phyloP scores from a whole-genome alignment of 2,113 vertebrate species.

The Gambusia affinis region DNA sequence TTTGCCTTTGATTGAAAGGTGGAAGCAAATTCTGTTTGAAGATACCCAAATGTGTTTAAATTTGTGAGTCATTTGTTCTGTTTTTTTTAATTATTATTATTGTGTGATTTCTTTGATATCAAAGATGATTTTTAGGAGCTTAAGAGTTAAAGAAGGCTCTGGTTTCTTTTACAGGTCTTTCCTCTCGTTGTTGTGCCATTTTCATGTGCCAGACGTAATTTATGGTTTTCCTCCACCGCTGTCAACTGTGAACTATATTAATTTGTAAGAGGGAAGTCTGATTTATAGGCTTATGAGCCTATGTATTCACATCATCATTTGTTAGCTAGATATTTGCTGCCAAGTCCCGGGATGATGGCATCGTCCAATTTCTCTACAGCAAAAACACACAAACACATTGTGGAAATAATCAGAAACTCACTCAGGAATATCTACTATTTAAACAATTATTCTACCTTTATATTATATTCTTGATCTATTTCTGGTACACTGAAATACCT shows the following conservation, averaged over 20 bases:
- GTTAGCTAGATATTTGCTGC: slow-evolving; percentile 73
- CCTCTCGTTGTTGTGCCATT: slow-evolving; percentile 47
- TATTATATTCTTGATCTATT: not conserved
- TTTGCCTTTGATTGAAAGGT: not conserved
- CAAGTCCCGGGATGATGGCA: slow-evolving; percentile 58
- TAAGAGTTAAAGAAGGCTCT: not conserved
- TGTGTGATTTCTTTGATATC: not conserved
- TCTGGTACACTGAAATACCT: not conserved
- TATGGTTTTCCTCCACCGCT: slow-evolving; percentile 54
- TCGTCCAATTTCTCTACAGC: slow-evolving; percentile 40
- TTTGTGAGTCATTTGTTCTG: not conserved
- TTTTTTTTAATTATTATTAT: too few relatives aligned
- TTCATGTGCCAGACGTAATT: slow-evolving; percentile 60
- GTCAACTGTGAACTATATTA: slow-evolving; percentile 74
- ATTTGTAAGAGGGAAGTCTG: slow-evolving; percentile 58
- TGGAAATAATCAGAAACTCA: slow-evolving; percentile 17
- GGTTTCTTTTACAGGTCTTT: slow-evolving; percentile 31
- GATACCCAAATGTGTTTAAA: not conserved
- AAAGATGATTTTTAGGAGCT: not conserved
- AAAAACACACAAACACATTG: slow-evolving; percentile 22
- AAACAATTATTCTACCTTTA: not conserved
- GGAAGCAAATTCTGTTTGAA: not conserved
- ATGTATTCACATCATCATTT: slow-evolving; percentile 74
- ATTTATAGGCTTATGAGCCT: slow-evolving; percentile 71
- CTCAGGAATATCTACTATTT: not conserved